Conservation (phyloP, 2,797 vertebrate species). For the Sphaeramia orbicularis region DNA sequence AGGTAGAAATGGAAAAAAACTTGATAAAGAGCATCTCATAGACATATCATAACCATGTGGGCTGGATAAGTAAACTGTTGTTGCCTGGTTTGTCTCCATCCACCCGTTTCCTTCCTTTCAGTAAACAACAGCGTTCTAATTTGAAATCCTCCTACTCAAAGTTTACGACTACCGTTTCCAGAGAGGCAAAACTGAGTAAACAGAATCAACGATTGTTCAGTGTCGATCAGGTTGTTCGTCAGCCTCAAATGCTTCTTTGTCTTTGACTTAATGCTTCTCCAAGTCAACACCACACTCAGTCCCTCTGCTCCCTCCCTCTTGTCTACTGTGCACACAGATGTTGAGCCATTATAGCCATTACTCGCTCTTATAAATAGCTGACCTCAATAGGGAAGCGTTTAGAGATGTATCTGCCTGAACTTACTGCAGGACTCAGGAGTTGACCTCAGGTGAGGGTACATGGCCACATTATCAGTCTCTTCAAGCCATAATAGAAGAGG, state of each 20-base stretch:
- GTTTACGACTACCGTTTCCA: conserved; percentile 20
- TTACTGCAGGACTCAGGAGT: background rate
- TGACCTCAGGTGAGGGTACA: conserved; percentile 17
- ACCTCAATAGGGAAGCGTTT: conserved; percentile 40
- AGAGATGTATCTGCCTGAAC: conserved; percentile 25
- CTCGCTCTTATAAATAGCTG: conserved; percentile 57
- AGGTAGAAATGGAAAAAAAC: conserved; percentile 27
- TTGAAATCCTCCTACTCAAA: conserved; percentile 53
- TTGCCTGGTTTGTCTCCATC: conserved; percentile 60
- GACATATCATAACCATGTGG: conserved; percentile 55
- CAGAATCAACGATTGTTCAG: conserved; percentile 5
- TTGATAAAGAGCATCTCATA: conserved; percentile 34
- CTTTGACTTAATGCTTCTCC: conserved; percentile 9
- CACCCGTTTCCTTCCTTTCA: conserved; percentile 63
- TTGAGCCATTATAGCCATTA: conserved; percentile 48
- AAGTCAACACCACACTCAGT: conserved; percentile 12
- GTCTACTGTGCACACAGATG: conserved; percentile 24
- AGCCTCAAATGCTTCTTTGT: conserved; percentile 4
- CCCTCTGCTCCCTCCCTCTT: conserved; percentile 12
- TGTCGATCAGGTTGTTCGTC: conserved; percentile 3
- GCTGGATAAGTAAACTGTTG: conserved; percentile 46
- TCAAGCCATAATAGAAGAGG: too few species aligned
- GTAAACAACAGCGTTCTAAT: conserved; percentile 51
- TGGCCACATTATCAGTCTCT: background rate
- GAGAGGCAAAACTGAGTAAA: conserved; percentile 1